Evolutionary conservation across 2,113 vertebrate species (phyloP), one percentile per base, ranked within the genome.

Genomic region (Acanthochromis polyacanthus): DNA sequence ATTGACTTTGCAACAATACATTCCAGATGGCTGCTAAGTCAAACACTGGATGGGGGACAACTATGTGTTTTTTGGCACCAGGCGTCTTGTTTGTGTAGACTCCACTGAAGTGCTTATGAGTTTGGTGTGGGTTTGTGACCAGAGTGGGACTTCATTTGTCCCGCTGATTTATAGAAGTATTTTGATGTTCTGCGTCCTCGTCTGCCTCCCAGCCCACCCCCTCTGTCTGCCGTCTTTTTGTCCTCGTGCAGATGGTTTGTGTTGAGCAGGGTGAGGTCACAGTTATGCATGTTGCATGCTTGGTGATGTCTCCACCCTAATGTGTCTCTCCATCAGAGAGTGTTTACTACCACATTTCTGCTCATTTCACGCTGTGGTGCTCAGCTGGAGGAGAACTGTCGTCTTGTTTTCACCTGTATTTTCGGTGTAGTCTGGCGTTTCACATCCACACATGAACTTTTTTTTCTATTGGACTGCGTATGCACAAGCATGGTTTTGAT

Each of bases 131-230:
- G 76, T 79, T 83, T 59, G 32, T 76, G 80, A 73, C 55, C 16
- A 58, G 53, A 80, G 63, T 32, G 59, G 51, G 73, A 85, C 50
- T 84, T 60, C 28, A 72, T 86, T 64, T 76, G 43, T 50, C 57
- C 63, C 8, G 9, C 12, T 88, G 87, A 88, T 85, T 92, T 91
- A 89, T 85, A 69, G 71, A 85, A 84, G 61, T 82, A 80, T 85
- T 85, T 78, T 67, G 72, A 80, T 88, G 66, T 69, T 81, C 78
- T 72, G 52, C 48, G 19, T 84, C 70, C 25, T 40, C 0, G 50
- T 6, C 50, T 22, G 57, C 60, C 72, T 7, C 72, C 76, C 64
- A n/a, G 59, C 70, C 74, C 78, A 48, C 38, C 58, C 62, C 56
- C 43, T 75, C 75, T 30, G 64, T 69, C 79, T 87, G 52, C 5